Percentiles rank a stretch among this genome's conserved stretches.
phyloP scores from a whole-genome alignment of 1,140 invertebrate species.

The Neodiprion pinetum region DNA sequence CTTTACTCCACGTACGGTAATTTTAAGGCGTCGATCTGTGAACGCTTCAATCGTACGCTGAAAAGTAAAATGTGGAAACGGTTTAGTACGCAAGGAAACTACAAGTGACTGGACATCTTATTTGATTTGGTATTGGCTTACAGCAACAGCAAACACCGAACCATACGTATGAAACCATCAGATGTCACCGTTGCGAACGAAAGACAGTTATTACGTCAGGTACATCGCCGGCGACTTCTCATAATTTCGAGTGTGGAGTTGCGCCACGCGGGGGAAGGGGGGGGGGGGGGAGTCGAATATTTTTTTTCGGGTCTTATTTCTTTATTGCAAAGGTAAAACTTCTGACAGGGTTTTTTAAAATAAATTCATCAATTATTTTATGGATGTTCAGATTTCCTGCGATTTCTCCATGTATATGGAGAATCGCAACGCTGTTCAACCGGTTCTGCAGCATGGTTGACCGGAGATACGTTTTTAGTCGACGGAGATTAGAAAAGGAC shows the following conservation, averaged over 20 bases:
- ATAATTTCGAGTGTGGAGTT: conserved; percentile 1
- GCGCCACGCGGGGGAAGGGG: not conserved
- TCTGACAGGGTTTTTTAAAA: not conserved
- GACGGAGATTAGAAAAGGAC: conserved; percentile 25
- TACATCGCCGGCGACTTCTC: not conserved
- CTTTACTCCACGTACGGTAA: too few relatives aligned
- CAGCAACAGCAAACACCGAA: too few relatives aligned
- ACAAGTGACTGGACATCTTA: too few relatives aligned
- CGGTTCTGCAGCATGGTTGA: conserved; percentile 30
- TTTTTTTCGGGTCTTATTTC: not conserved
- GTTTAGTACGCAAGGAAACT: too few relatives aligned
- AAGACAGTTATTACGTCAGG: too few relatives aligned
- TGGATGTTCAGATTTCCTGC: conserved; percentile 24
- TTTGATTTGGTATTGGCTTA: too few relatives aligned
- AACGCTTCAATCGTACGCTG: too few relatives aligned
- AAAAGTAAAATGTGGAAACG: too few relatives aligned
- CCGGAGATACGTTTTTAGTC: conserved; percentile 29
- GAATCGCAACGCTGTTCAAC: conserved; percentile 28
- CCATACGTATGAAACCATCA: too few relatives aligned
- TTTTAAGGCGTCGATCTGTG: too few relatives aligned
- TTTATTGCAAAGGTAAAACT: not conserved
- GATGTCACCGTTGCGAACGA: too few relatives aligned
- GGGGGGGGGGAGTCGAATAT: not conserved
- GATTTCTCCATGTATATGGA: conserved; percentile 23
- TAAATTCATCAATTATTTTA: conserved; percentile 15